A percentile compares a stretch with the other conserved stretches of the same genome.
These are phyloP conservation scores for Vulpes ferrilata DNA, from an alignment of 2,113 vertebrate genomes.

Conservation along the genomic window DNA sequence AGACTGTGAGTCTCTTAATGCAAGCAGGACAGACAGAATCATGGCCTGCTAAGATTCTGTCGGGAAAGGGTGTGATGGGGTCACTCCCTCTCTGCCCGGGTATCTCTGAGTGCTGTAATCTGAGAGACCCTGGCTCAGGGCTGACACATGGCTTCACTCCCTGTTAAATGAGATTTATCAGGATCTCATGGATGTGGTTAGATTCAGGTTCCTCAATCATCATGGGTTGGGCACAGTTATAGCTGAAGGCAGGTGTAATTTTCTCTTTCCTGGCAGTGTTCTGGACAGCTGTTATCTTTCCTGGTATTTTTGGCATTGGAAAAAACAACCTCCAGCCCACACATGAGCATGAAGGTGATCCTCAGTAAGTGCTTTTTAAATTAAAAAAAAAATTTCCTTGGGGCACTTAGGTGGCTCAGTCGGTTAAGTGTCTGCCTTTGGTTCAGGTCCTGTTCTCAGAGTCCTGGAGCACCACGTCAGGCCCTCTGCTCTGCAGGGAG, in stretches of 20 bases:
- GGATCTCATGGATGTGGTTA: not conserved
- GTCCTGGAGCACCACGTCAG: too few species aligned
- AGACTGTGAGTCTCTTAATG: not conserved
- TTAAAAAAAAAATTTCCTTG: too few species aligned
- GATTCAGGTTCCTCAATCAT: not conserved
- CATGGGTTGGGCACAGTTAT: fast-evolving
- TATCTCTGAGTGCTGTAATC: not conserved
- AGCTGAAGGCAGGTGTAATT: not conserved
- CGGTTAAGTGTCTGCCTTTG: too few species aligned
- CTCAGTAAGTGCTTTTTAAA: not conserved
- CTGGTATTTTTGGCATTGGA: not conserved
- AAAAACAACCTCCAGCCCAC: not conserved
- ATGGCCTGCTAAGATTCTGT: not conserved
- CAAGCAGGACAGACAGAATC: not conserved
- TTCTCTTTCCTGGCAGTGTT: not conserved
- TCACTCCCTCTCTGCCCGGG: not conserved
- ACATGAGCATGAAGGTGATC: not conserved
- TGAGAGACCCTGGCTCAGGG: not conserved
- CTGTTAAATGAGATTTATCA: not conserved
- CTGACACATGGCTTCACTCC: not conserved
- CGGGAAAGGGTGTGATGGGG: not conserved
- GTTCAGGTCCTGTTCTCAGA: too few species aligned
- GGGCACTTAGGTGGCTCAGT: too few species aligned
- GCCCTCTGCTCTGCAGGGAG: too few species aligned
- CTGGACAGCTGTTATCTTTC: not conserved